Evolutionary conservation across 2,888 invertebrate species (phyloP).

Genomic region (Myathropa florea): DNA sequence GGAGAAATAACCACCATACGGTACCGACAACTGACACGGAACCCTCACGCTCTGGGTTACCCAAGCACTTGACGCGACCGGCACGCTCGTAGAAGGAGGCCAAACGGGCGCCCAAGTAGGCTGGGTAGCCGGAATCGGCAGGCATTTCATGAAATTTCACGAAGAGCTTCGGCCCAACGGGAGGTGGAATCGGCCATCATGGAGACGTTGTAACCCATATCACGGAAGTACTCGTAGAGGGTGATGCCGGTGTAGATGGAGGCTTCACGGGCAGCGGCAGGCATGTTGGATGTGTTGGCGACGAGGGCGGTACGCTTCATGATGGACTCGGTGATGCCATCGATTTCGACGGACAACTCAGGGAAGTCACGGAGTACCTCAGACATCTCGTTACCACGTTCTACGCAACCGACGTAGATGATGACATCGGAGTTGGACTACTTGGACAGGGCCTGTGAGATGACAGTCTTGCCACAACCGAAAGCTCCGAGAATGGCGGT

Average conservation of each 20-base stretch:
- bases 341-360: constrained; percentile 97
- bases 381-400: constrained; percentile 99
- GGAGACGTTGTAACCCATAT: constrained; percentile 99
- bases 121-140: too few species aligned
- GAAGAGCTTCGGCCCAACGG: constrained; percentile 99
- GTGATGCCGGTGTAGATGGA: constrained; percentile 99
- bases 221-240: constrained; percentile 98
- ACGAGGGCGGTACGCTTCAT: constrained; percentile 99
- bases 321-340: constrained; percentile 97
- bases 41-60: too few species aligned
- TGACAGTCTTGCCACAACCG: constrained; percentile 94
- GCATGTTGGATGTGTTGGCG: constrained; percentile 99
- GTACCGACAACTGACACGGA: too few species aligned
- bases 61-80: too few species aligned
- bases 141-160: constrained; percentile 99
- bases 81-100: too few species aligned
- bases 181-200: constrained; percentile 99
- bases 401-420: constrained; percentile 99
- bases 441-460: constrained; percentile 95
- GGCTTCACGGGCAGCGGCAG: constrained; percentile 99
- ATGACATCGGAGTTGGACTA: constrained; percentile 99
- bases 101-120: too few species aligned
- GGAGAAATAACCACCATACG: too few species aligned
- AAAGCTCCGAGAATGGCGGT: constrained; percentile 99
- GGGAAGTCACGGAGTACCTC: constrained; percentile 99